These are phyloP conservation scores for Cassiopea xamachana DNA, from an alignment of 30 jellyfish, hydroid and myxozoan genomes.

Conservation along the genomic window DNA sequence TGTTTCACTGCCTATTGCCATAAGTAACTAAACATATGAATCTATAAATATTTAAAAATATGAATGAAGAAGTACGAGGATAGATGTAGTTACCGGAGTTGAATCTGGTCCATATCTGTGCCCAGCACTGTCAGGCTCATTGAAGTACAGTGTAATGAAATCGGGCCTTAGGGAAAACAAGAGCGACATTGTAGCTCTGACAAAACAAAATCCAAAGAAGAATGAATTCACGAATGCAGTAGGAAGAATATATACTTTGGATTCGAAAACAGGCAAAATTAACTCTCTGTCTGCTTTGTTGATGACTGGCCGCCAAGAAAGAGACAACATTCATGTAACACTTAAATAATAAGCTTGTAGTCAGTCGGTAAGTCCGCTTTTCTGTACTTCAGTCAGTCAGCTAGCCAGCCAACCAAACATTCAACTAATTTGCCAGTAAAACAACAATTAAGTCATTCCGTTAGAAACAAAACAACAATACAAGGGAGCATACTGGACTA, in stretches of 20 bases:
- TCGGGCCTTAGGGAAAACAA: conserved; percentile 39
- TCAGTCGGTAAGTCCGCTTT: not conserved
- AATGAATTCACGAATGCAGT: too few relatives aligned
- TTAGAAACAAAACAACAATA: not conserved
- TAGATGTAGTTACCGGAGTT: conserved; percentile 36
- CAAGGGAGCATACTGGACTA: not conserved
- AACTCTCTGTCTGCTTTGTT: too few relatives aligned
- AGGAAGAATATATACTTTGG: too few relatives aligned
- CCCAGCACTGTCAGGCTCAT: conserved; percentile 86
- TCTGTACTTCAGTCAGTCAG: not conserved
- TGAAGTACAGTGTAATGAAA: conserved; percentile 55
- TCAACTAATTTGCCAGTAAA: not conserved
- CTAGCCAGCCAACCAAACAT: not conserved
- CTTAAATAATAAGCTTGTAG: not conserved
- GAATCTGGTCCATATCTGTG: conserved; percentile 80
- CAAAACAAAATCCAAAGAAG: not conserved
- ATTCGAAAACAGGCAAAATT: too few relatives aligned
- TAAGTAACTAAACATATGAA: not conserved
- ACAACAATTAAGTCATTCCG: not conserved
- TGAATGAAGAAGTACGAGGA: not conserved
- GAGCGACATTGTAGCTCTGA: not conserved
- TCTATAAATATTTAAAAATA: too few relatives aligned
- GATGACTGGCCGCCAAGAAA: too few relatives aligned
- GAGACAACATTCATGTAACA: too few relatives aligned
- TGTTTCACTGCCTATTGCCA: too few relatives aligned